phyloP scores from a whole-genome alignment of 2,888 invertebrate species.

The Plebejus argus region DNA sequence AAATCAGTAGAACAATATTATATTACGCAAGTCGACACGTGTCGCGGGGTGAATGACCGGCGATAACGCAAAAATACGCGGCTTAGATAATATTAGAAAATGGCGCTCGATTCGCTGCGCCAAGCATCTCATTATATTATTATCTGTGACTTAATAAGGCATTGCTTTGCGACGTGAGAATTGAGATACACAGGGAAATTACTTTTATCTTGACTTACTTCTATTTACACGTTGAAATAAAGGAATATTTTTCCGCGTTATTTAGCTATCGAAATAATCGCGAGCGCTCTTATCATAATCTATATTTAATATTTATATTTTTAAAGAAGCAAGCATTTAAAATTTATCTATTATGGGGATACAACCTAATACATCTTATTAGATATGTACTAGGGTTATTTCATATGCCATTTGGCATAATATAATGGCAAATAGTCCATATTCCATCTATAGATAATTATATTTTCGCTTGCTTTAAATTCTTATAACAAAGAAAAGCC shows the following conservation, averaged over 20 bases:
- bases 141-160: constrained; percentile 3
- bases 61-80: constrained; percentile 64
- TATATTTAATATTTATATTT: neutral
- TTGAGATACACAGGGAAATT: neutral
- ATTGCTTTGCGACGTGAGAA: constrained; percentile 6
- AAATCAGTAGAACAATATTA: constrained; percentile 36
- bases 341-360: too few relatives aligned
- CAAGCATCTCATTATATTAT: neutral
- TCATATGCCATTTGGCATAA: too few relatives aligned
- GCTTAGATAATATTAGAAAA: constrained; percentile 76
- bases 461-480: too few relatives aligned
- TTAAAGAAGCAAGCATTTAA: neutral
- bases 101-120: constrained; percentile 51
- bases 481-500: too few relatives aligned
- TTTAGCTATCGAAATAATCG: too few relatives aligned
- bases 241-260: neutral
- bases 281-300: too few relatives aligned
- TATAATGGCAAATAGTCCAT: too few relatives aligned
- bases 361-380: too few relatives aligned
- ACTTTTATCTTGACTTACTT: neutral
- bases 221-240: neutral
- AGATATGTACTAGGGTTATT: too few relatives aligned
- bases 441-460: too few relatives aligned
- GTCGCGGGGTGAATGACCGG: constrained; percentile 60
- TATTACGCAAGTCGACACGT: constrained; percentile 43